Base-by-base conservation (phyloP, 2,888 invertebrate species). In the Taphrorychus bicolor region DNA sequence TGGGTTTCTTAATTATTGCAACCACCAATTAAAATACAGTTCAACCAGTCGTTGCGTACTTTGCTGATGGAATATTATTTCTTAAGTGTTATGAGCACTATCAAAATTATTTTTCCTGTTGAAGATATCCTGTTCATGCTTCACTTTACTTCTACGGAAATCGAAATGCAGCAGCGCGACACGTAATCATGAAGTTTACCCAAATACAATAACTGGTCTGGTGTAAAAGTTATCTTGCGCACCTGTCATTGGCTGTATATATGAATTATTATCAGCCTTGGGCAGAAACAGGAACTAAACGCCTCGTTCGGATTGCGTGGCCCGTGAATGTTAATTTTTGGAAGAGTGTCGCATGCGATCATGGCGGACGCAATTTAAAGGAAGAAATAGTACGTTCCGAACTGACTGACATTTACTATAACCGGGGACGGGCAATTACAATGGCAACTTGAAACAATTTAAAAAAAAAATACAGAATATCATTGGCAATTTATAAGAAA, bases 171-270 rank as follows among this genome's bases (percentile, higher is more conserved):
- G n/a, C n/a, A n/a, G n/a, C n/a, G n/a, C n/a, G n/a, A n/a, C n/a
- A n/a, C n/a, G n/a, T n/a, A n/a, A n/a, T n/a, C n/a, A n/a, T n/a
- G n/a, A n/a, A n/a, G n/a, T n/a, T n/a, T n/a, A n/a, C n/a, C n/a
- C n/a, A n/a, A n/a, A n/a, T n/a, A n/a, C n/a, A n/a, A 52, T 60
- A 60, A 60, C 60, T 51, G 60, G 52, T 60, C 52, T 60, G 11
- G 19, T 41, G 52, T 52, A 60, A 60, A 60, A 52, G 40, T 60
- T 62, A 62, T 62, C 62, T 42, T 24, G 62, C 54, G 21, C 62
- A 62, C 62, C 62, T 62, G 62, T 52, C 56, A 24, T 17, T n/a
- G 53, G 42, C 54, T 54, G 17, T 53, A 61, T 61, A 61, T 52
- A 7, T 32, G 32, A 32, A 32, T 32, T 9, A 32, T 11, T 32